These are phyloP conservation scores for Vireo altiloquus DNA, from an alignment of 2,113 vertebrate genomes.

Conservation along the genomic window DNA sequence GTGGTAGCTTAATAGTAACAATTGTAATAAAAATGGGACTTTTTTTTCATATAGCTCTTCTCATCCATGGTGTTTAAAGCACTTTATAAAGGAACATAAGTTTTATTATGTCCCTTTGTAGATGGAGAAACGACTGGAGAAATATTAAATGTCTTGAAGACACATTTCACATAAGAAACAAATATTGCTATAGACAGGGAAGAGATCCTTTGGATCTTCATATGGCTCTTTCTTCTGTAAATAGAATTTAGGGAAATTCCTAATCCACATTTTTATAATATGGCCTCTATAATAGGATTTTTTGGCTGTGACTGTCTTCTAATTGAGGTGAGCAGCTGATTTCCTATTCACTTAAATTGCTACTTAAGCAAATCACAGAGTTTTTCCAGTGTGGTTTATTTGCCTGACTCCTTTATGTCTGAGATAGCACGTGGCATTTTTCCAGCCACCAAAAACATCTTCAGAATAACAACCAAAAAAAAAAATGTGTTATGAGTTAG, in stretches of 20 bases:
- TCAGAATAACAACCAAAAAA: neutral
- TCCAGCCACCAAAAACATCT: neutral
- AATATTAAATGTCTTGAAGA: neutral
- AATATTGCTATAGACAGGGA: neutral
- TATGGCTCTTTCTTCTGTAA: neutral
- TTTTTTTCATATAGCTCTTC: neutral
- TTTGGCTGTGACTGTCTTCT: neutral
- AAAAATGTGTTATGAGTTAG: neutral
- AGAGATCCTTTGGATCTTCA: neutral
- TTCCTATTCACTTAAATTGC: conserved; percentile 25
- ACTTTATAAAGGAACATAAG: neutral
- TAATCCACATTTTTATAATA: neutral
- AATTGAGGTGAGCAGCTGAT: neutral
- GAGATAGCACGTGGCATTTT: conserved; percentile 3
- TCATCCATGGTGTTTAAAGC: neutral
- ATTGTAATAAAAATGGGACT: neutral
- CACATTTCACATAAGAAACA: fast-evolving
- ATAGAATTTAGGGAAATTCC: conserved; percentile 26
- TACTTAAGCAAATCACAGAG: conserved; percentile 13
- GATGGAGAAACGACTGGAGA: neutral
- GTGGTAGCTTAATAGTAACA: neutral
- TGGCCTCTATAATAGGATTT: neutral
- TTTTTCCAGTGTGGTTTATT: conserved; percentile 3
- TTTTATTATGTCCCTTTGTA: neutral
- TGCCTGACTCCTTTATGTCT: neutral